phyloP scores from a whole-genome alignment of 2,113 vertebrate genomes.

The Rhinopomastus cyanomelas region DNA sequence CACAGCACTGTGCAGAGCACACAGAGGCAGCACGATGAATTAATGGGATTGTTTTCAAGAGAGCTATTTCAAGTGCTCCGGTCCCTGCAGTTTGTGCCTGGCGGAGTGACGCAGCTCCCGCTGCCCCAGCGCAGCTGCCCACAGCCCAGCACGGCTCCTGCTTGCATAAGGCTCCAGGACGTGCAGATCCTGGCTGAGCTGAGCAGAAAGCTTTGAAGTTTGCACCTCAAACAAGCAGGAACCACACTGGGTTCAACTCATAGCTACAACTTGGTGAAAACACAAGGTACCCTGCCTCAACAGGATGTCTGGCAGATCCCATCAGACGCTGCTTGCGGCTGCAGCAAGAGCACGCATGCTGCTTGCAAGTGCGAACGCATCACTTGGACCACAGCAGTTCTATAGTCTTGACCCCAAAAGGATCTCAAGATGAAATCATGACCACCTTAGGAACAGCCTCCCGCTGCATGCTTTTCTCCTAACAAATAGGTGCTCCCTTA shows the following conservation, averaged over 20 bases:
- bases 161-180: neutral
- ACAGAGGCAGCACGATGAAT: neutral
- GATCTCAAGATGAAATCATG: neutral
- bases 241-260: fast-evolving
- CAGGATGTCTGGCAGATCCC: fast-evolving
- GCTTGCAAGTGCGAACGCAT: neutral
- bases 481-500: fast-evolving
- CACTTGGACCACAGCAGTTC: no score
- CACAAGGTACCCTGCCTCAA: fast-evolving
- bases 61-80: neutral
- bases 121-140: neutral
- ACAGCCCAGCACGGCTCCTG: neutral
- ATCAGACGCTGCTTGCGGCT: neutral
- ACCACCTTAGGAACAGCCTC: neutral
- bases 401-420: neutral
- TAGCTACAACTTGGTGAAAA: neutral
- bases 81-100: neutral
- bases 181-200: neutral
- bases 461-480: neutral
- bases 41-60: neutral
- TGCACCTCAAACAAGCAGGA: neutral
- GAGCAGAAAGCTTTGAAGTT: neutral
- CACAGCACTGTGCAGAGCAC: neutral
- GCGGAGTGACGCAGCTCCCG: neutral
- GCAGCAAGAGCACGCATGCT: fast-evolving